phyloP scores from a whole-genome alignment of 2,113 vertebrate genomes.

The Chelonoidis abingdonii region DNA sequence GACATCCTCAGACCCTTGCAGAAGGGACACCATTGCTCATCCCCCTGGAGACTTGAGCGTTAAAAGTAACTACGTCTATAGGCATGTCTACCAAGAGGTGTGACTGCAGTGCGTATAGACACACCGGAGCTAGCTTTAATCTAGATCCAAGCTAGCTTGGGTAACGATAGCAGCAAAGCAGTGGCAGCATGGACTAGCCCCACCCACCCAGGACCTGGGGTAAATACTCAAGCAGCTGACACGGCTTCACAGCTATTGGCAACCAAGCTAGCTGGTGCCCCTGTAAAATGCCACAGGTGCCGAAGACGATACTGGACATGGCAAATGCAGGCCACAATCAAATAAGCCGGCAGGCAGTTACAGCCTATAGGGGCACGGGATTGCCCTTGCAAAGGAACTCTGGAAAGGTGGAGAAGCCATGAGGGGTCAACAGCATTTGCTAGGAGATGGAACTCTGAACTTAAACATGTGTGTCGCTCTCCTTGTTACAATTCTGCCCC shows the following conservation, averaged over 20 bases:
- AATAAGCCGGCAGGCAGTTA: background rate
- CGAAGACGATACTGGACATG: background rate
- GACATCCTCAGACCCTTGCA: background rate
- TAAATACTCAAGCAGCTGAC: background rate
- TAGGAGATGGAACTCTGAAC: background rate
- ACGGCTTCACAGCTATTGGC: too few relatives aligned
- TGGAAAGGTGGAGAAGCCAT: background rate
- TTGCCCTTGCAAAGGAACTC: background rate
- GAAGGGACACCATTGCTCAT: background rate
- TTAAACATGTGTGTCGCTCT: background rate
- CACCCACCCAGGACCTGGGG: background rate
- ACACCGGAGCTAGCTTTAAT: too few relatives aligned
- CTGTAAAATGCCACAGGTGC: background rate
- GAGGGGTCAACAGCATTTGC: background rate
- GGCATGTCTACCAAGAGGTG: too few relatives aligned
- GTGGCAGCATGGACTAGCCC: too few relatives aligned
- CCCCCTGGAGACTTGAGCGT: background rate
- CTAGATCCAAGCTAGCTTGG: background rate
- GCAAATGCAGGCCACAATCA: background rate
- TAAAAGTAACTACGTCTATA: background rate
- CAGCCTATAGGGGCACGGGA: too few relatives aligned
- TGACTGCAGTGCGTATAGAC: too few relatives aligned
- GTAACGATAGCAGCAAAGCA: background rate
- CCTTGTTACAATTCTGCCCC: background rate
- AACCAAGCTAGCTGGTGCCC: background rate